Percentiles rank a stretch among this genome's conserved stretches.
Conservation (phyloP, 2,888 invertebrate species). For the Elysia crispata region DNA sequence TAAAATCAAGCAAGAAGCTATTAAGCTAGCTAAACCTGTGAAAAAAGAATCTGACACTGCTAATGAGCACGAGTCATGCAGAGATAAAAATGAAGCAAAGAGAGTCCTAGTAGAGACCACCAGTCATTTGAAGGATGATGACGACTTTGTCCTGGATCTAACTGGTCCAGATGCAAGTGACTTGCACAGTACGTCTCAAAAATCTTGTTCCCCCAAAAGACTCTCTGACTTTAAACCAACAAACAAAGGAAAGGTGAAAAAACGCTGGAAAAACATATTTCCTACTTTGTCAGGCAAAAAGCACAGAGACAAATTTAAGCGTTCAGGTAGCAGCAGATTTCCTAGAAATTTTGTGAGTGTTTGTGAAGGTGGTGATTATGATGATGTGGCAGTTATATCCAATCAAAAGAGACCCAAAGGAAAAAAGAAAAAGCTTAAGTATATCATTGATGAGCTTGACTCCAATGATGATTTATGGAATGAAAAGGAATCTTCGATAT, state of each 20-base stretch:
- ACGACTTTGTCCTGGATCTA: not conserved
- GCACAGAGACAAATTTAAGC: not conserved
- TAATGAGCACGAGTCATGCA: too few species aligned
- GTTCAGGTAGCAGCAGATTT: not conserved
- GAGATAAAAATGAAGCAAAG: too few species aligned
- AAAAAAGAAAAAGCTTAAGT: conserved; percentile 20
- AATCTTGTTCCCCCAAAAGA: too few species aligned
- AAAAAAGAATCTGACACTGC: too few species aligned
- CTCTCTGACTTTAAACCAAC: too few species aligned
- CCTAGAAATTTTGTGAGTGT: conserved; percentile 38
- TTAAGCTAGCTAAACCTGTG: too few species aligned
- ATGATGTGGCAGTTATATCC: not conserved
- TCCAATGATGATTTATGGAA: conserved; percentile 42
- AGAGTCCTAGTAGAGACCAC: too few species aligned
- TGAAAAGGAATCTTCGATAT: not conserved
- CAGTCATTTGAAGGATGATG: not conserved
- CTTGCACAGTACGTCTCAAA: not conserved
- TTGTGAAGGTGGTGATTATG: conserved; percentile 1
- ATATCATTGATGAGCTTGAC: conserved; percentile 41
- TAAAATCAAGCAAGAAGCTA: too few species aligned
- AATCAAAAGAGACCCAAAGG: not conserved
- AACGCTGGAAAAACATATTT: not conserved
- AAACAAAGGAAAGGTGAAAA: not conserved
- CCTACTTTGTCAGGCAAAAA: not conserved
- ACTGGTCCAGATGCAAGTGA: not conserved